Conservation (phyloP, 2,888 invertebrate species). For the Busseola fusca region DNA sequence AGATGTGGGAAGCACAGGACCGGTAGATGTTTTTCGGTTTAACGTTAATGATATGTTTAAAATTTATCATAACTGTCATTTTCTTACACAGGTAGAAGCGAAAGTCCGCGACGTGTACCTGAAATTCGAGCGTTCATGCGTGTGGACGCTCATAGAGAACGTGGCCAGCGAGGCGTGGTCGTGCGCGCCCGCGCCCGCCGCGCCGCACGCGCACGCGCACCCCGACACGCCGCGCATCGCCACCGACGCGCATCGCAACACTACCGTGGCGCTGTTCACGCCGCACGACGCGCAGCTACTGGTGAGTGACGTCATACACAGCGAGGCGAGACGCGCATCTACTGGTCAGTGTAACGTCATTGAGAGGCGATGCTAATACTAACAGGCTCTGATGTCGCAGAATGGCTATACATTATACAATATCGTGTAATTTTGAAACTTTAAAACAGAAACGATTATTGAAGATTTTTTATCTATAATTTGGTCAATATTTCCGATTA, state of each 20-base stretch:
- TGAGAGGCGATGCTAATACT: too few species aligned
- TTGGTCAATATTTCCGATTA: too few species aligned
- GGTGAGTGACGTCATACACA: constrained; percentile 64
- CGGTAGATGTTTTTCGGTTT: not conserved
- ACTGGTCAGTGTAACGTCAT: not conserved
- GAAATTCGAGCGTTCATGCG: constrained; percentile 94
- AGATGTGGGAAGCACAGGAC: not conserved
- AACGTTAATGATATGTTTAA: not conserved
- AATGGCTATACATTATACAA: too few species aligned
- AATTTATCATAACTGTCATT: not conserved
- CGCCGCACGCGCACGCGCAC: constrained; percentile 63
- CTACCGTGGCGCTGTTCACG: constrained; percentile 73
- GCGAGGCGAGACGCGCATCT: not conserved
- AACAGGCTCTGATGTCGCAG: too few species aligned
- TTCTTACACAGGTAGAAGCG: constrained; percentile 74
- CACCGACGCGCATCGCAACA: constrained; percentile 69
- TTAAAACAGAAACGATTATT: too few species aligned
- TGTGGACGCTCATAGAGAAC: constrained; percentile 93
- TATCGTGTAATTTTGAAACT: too few species aligned
- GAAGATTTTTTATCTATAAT: too few species aligned
- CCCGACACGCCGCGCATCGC: constrained; percentile 71
- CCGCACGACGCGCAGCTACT: constrained; percentile 75
- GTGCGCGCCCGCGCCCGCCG: constrained; percentile 70
- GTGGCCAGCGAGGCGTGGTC: constrained; percentile 85
- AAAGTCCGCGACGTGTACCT: constrained; percentile 92